These are phyloP conservation scores for Clivina fossor DNA, from an alignment of 2,888 invertebrate genomes.

Conservation along the genomic window DNA sequence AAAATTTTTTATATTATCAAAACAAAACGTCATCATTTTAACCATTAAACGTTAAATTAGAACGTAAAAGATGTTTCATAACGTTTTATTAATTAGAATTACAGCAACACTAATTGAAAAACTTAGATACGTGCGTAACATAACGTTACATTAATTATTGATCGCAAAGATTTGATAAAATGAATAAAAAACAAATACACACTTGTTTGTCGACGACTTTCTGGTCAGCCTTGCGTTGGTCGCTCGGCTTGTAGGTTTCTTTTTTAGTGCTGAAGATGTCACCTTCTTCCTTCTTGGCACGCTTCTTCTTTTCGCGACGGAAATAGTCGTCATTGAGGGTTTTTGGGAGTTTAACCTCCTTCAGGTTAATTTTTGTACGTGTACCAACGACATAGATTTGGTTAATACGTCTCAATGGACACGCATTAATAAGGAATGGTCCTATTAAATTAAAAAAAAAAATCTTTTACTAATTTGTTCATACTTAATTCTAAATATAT, in stretches of 20 bases:
- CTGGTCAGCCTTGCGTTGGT: conserved; percentile 91
- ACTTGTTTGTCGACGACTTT: conserved; percentile 73
- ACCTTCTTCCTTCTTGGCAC: conserved; percentile 82
- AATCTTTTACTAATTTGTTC: too few relatives aligned
- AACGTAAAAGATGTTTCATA: too few relatives aligned
- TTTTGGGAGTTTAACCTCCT: conserved; percentile 76
- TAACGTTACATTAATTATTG: too few relatives aligned
- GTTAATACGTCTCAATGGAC: conserved; percentile 92
- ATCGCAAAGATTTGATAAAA: too few relatives aligned
- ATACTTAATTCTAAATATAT: too few relatives aligned
- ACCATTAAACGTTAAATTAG: too few relatives aligned
- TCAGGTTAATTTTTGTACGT: conserved; percentile 82
- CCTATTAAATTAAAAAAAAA: too few relatives aligned
- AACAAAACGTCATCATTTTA: too few relatives aligned
- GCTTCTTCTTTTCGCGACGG: conserved; percentile 83
- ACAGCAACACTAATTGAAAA: too few relatives aligned
- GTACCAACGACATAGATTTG: conserved; percentile 97
- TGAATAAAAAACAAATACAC: not conserved
- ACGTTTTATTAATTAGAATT: too few relatives aligned
- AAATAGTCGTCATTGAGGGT: conserved; percentile 92
- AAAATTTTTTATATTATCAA: too few relatives aligned
- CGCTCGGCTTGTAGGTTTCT: conserved; percentile 85
- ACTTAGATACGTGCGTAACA: too few relatives aligned
- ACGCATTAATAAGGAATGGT: conserved; percentile 91
- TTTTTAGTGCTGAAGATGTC: conserved; percentile 95